Conservation (phyloP, 2,888 invertebrate species). For the Diarsia mendica region DNA sequence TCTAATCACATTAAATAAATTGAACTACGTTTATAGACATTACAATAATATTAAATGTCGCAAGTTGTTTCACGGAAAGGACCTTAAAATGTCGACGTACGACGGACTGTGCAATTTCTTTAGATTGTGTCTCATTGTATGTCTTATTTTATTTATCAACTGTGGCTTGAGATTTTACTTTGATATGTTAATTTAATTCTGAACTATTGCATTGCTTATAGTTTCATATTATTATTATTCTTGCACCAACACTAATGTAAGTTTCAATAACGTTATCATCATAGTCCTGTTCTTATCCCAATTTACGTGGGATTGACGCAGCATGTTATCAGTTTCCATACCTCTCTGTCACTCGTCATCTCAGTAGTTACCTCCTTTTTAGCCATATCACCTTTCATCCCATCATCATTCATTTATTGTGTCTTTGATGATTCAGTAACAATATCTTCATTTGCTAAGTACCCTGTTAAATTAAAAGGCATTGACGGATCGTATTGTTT, state of each 20-base stretch:
- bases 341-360: neutral
- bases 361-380: neutral
- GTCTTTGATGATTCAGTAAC: neutral
- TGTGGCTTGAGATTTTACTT: neutral
- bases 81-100: constrained; percentile 45
- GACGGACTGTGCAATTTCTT: constrained; percentile 44
- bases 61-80: constrained; percentile 47
- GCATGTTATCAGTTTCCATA: neutral
- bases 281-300: neutral
- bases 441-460: constrained; percentile 4
- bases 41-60: constrained; percentile 47
- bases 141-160: constrained; percentile 14
- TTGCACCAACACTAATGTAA: neutral
- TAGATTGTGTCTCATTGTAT: constrained; percentile 35
- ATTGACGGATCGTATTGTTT: neutral
- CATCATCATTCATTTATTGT: neutral
- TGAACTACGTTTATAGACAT: constrained; percentile 42
- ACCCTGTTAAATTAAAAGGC: constrained; percentile 4
- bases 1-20: constrained; percentile 42
- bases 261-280: neutral
- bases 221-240: neutral
- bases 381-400: neutral
- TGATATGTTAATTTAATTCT: neutral
- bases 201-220: neutral
- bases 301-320: neutral